A percentile compares a stretch with the other conserved stretches of the same genome.
Evolutionary conservation across 2,888 invertebrate species (phyloP).

Genomic region (Vandiemenella viatica): DNA sequence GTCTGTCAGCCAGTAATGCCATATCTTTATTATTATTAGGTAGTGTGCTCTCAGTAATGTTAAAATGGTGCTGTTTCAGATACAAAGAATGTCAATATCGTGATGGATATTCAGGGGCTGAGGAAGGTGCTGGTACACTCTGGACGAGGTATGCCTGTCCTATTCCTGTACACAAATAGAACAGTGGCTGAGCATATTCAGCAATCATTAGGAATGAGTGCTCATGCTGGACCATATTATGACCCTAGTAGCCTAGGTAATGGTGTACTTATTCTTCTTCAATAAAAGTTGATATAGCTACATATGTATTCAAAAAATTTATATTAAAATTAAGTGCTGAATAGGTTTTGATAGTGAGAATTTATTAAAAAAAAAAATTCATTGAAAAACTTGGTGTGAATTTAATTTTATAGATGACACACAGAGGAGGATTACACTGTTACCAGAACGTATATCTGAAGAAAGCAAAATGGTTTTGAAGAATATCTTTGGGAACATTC

Average conservation of each 20-base stretch:
- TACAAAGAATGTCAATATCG: no score
- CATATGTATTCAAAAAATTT: no score
- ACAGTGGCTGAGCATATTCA: constrained; percentile 53
- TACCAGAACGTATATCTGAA: constrained; percentile 52
- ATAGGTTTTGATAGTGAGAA: no score
- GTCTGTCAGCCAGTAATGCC: no score
- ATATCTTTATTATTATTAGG: no score
- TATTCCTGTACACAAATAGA: constrained; percentile 63
- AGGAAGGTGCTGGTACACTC: constrained; percentile 64
- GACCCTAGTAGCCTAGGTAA: constrained; percentile 37
- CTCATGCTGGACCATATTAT: constrained; percentile 33
- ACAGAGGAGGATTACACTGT: constrained; percentile 57
- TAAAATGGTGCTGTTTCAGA: no score
- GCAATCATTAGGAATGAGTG: constrained; percentile 51
- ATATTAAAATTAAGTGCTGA: no score
- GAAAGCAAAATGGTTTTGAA: constrained; percentile 49
- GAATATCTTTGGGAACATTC: constrained; percentile 41
- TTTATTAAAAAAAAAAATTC: no score
- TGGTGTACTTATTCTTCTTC: no score
- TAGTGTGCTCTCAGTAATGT: no score
- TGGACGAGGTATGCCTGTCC: constrained; percentile 55
- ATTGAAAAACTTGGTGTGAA: not conserved
- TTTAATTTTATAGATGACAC: constrained; percentile 30
- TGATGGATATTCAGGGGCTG: no score
- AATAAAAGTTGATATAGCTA: no score